phyloP scores from a whole-genome alignment of 1,140 invertebrate genomes.

The Plodia interpunctella region DNA sequence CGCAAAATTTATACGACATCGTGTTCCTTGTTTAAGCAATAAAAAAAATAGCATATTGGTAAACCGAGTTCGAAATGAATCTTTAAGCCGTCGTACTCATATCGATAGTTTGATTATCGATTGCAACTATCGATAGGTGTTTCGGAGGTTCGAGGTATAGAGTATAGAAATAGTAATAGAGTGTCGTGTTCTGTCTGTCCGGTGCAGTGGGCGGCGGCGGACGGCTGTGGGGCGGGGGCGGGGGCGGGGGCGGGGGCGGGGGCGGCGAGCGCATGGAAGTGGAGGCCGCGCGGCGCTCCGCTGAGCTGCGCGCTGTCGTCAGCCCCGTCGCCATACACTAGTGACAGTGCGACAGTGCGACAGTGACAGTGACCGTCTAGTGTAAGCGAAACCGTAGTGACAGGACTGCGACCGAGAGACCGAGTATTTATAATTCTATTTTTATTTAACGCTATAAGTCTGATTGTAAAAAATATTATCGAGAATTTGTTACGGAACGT shows the following conservation, averaged over 20 bases:
- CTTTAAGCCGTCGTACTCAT: too few species aligned
- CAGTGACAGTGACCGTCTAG: conserved; percentile 5
- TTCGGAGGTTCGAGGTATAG: too few species aligned
- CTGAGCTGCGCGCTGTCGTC: conserved; percentile 48
- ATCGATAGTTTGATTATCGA: too few species aligned
- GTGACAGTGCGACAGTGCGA: conserved; percentile 14
- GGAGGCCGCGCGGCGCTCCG: conserved; percentile 53
- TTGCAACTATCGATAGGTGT: too few species aligned
- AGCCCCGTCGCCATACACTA: conserved; percentile 70
- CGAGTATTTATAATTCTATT: conserved; percentile 71
- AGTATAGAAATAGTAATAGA: too few species aligned
- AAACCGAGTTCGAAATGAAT: too few species aligned
- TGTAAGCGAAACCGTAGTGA: conserved; percentile 24
- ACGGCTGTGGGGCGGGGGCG: conserved; percentile 1
- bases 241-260: conserved; percentile 48
- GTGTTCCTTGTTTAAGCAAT: too few species aligned
- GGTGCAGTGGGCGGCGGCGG: not conserved
- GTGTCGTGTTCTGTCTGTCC: too few species aligned
- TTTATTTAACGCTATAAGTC: conserved; percentile 74
- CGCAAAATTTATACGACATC: too few species aligned
- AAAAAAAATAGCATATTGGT: too few species aligned
- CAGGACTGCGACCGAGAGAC: conserved; percentile 32
- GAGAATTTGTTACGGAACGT: conserved; percentile 56
- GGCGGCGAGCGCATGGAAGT: conserved; percentile 67
- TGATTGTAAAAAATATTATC: conserved; percentile 63